Base-by-base conservation (phyloP, 2,888 invertebrate genomes). In the Hedya salicella region DNA sequence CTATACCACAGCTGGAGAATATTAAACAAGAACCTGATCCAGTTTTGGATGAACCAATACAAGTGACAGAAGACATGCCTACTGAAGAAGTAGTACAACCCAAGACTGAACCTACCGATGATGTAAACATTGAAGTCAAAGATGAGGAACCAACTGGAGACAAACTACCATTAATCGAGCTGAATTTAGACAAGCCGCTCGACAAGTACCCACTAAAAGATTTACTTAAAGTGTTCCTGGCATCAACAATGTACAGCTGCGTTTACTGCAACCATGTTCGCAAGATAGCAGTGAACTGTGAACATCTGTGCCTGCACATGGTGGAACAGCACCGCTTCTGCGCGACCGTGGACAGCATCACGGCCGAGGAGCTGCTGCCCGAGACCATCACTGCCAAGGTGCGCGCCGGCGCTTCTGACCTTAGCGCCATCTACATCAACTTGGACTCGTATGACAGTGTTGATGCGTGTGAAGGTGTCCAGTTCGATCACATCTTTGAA, bases 261-360 rank as follows among this genome's bases (percentile, higher is more conserved):
- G 94, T 97, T 63, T 97, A 96, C 82, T 97, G 97, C 79, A 96
- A 97, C 80, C 97, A 97, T 89, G 97, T 96, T 0, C 93, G 96
- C 17, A 95, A 96, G 75, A 96, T 97, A 73, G 96, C 96, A 11
- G 96, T 97, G 0, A 96, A 97, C 83, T 97, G 96, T 57, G 95
- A 95, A 81, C 96, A 96, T 77, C 88, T 97, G 56, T 95, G 95
- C 6, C 84, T 97, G 44, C 97, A 97, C 80, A 94, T 97, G 84
- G 94, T 97, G 14, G 94, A 95, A 0, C 94, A 96, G 78, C 97
- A 97, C 85, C 93, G 96, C 6, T 97, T 96, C 81, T 94, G 94
- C n/a, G 96, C 96, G 3, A 94, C 95, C 0, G 96, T 96, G 19
- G 95, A 96, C 78, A 96, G 96, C 77, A 96, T 96, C 64, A 95